Conservation (phyloP, 2,888 invertebrate species). For the Drosophila melanosoma region DNA sequence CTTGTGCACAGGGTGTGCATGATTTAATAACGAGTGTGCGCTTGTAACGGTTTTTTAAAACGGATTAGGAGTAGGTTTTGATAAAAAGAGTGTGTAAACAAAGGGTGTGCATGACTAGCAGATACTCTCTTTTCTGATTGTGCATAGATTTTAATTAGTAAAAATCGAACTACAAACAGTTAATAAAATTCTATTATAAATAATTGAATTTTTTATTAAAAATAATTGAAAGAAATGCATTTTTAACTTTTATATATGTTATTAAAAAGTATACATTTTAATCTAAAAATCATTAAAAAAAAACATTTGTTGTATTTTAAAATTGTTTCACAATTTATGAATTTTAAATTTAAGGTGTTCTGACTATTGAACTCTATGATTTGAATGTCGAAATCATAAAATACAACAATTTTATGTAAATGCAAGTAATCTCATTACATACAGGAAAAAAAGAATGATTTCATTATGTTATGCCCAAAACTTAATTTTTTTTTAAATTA, state of each 20-base stretch:
- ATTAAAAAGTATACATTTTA: neutral
- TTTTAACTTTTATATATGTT: neutral
- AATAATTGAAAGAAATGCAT: neutral
- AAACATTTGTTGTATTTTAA: neutral
- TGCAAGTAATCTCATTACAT: neutral
- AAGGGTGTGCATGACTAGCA: neutral
- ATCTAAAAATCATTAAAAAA: neutral
- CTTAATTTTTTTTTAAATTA: fast-evolving
- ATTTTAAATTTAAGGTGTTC: neutral
- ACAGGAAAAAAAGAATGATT: neutral
- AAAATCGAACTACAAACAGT: neutral
- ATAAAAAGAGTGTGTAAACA: fast-evolving
- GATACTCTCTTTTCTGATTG: neutral
- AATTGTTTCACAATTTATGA: neutral
- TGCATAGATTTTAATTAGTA: neutral
- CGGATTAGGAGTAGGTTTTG: fast-evolving
- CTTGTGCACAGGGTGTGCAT: slow-evolving; percentile 4
- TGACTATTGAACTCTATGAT: neutral
- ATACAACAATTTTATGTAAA: neutral
- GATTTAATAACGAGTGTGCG: slow-evolving; percentile 13
- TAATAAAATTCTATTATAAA: neutral
- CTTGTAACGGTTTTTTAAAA: slow-evolving; percentile 3
- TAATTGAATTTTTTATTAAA: fast-evolving
- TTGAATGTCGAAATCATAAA: neutral
- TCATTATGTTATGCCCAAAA: neutral